Evolutionary conservation across 1,140 invertebrate species (phyloP).

Genomic region (Lucilia cuprina): DNA sequence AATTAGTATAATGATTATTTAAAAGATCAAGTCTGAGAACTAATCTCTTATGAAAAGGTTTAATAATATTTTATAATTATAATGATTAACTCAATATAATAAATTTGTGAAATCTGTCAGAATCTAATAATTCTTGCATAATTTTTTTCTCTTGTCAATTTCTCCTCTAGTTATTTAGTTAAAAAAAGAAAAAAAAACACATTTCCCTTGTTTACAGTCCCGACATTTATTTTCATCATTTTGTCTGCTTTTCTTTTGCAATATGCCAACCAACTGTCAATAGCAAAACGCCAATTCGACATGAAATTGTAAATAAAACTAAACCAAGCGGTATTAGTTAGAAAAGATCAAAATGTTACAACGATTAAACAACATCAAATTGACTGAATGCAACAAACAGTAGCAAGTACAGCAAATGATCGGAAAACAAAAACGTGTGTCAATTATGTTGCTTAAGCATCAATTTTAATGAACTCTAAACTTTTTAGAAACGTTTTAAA

Average conservation of each 20-base stretch:
- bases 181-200: neutral
- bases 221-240: no score
- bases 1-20: no score
- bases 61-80: no score
- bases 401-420: neutral
- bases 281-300: neutral
- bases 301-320: neutral
- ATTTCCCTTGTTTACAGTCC: neutral
- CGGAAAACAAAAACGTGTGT: slow-evolving; percentile 19
- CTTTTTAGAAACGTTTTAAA: slow-evolving; percentile 2
- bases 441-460: slow-evolving; percentile 27
- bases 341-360: neutral
- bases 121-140: no score
- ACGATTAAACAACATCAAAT: neutral
- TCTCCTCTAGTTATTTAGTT: no score
- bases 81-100: no score
- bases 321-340: neutral
- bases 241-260: neutral
- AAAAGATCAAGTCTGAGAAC: no score
- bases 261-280: neutral
- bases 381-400: neutral
- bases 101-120: no score
- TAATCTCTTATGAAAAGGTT: no score
- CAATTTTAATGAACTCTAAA: slow-evolving; percentile 31
- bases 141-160: no score